A percentile compares a stretch with the other conserved stretches of the same genome.
These are phyloP conservation scores for Noctua fimbriata DNA, from an alignment of 2,888 invertebrate genomes.

Conservation along the genomic window DNA sequence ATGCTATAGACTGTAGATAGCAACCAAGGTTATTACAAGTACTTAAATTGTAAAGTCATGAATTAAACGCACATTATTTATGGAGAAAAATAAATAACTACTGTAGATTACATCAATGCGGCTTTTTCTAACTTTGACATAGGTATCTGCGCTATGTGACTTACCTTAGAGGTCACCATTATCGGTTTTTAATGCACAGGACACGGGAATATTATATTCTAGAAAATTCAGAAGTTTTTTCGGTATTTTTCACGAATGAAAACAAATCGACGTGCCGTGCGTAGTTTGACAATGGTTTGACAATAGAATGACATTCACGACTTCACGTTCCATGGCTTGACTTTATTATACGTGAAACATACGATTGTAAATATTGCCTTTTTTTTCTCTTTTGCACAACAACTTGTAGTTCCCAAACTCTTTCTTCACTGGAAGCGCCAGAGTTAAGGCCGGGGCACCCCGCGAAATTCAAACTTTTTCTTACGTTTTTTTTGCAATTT, in stretches of 20 bases:
- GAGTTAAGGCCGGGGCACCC: too few species aligned
- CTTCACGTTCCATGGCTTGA: slow-evolving; percentile 19
- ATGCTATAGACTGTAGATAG: neutral
- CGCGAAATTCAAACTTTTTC: too few species aligned
- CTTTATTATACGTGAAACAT: neutral
- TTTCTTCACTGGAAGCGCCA: too few species aligned
- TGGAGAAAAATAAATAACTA: neutral
- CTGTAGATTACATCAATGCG: neutral
- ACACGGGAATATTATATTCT: slow-evolving; percentile 1
- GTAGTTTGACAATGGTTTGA: neutral
- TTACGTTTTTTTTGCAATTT: too few species aligned
- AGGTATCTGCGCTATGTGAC: neutral
- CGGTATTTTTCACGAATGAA: slow-evolving; percentile 55
- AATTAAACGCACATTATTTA: neutral
- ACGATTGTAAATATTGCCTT: neutral
- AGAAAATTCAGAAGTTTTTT: slow-evolving; percentile 16
- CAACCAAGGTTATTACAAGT: slow-evolving; percentile 24
- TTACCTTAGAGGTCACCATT: slow-evolving; percentile 66
- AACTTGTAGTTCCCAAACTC: neutral
- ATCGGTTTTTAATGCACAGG: slow-evolving; percentile 11
- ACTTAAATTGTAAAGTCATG: slow-evolving; percentile 41
- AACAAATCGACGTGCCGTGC: slow-evolving; percentile 49
- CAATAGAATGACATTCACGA: slow-evolving; percentile 16
- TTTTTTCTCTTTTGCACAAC: neutral
- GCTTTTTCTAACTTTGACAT: neutral